Evolutionary conservation across 53 echinoderm and acorn worm species (phyloP).

Genomic region (Echinometra lucunter): DNA sequence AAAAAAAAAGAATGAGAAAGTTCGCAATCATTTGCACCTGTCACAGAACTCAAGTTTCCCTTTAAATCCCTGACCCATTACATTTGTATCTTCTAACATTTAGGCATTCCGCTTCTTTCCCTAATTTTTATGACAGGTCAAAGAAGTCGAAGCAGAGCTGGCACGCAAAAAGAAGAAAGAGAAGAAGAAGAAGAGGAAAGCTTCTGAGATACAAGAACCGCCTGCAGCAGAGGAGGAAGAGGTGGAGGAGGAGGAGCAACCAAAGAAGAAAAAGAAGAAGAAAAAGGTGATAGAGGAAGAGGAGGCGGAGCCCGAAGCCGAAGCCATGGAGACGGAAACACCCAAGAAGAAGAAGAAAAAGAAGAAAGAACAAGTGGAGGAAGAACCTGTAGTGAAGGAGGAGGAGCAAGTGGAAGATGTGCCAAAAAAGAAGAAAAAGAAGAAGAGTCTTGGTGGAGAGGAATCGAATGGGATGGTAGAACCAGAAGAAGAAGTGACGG

Average conservation of each 20-base stretch:
- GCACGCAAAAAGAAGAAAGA: slow-evolving; percentile 87
- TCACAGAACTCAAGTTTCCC: too few relatives aligned
- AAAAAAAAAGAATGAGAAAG: too few relatives aligned
- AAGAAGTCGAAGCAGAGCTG: slow-evolving; percentile 72
- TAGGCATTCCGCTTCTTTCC: background rate
- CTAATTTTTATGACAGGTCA: slow-evolving; percentile 55
- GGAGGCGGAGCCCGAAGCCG: slow-evolving; percentile 66
- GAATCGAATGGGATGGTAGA: background rate
- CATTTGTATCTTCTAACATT: background rate
- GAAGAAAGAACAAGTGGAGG: slow-evolving; percentile 36
- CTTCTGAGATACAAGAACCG: slow-evolving; percentile 68
- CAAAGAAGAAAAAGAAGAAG: slow-evolving; percentile 81
- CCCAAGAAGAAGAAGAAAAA: slow-evolving; percentile 92
- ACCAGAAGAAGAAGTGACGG: slow-evolving; percentile 55
- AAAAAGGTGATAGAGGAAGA: slow-evolving; percentile 63
- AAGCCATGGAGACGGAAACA: slow-evolving; percentile 62
- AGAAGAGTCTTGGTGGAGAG: slow-evolving; percentile 55
- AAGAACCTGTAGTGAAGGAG: slow-evolving; percentile 44
- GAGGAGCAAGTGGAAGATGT: slow-evolving; percentile 66
- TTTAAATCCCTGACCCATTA: background rate
- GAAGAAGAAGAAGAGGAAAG: slow-evolving; percentile 72
- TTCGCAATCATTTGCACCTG: too few relatives aligned
- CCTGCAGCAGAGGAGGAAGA: slow-evolving; percentile 66
- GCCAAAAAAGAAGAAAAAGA: slow-evolving; percentile 87
- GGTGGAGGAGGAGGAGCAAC: slow-evolving; percentile 71